Percentiles rank a stretch among this genome's conserved stretches.
Conservation (phyloP, 1,140 invertebrate species). For the Scaptomyza montana region DNA sequence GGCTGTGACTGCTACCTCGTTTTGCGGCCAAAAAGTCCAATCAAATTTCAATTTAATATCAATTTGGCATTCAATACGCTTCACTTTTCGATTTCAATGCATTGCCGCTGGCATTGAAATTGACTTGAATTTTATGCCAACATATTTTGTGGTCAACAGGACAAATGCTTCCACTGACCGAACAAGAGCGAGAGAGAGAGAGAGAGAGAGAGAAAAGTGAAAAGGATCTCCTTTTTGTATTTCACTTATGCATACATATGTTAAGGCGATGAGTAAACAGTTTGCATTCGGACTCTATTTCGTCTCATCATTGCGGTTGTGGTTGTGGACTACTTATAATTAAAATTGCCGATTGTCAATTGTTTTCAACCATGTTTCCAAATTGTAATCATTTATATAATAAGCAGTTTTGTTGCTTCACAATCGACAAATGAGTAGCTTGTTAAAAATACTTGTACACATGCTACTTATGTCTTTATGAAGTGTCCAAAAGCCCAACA, state of each 20-base stretch:
- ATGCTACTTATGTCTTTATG: not conserved
- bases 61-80: constrained; percentile 67
- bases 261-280: constrained; percentile 47
- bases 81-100: constrained; percentile 62
- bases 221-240: not conserved
- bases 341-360: constrained; percentile 46
- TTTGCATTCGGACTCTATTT: constrained; percentile 1
- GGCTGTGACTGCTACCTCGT: constrained; percentile 5
- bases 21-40: constrained; percentile 42
- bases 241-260: no score
- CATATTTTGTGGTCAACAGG: constrained; percentile 72
- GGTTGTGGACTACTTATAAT: constrained; percentile 45
- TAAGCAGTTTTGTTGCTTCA: constrained; percentile 26
- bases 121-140: constrained; percentile 50
- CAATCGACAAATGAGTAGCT: constrained; percentile 52
- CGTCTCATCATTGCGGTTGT: constrained; percentile 41
- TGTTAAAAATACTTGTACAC: not conserved
- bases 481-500: no score
- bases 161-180: constrained; percentile 30
- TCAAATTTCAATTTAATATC: constrained; percentile 68
- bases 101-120: constrained; percentile 46
- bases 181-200: not conserved
- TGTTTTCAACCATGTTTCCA: constrained; percentile 36
- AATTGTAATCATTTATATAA: constrained; percentile 41
- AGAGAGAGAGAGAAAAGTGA: constrained; percentile 1